Conservation (phyloP, 2,888 invertebrate species). For the Chrysolina americana region DNA sequence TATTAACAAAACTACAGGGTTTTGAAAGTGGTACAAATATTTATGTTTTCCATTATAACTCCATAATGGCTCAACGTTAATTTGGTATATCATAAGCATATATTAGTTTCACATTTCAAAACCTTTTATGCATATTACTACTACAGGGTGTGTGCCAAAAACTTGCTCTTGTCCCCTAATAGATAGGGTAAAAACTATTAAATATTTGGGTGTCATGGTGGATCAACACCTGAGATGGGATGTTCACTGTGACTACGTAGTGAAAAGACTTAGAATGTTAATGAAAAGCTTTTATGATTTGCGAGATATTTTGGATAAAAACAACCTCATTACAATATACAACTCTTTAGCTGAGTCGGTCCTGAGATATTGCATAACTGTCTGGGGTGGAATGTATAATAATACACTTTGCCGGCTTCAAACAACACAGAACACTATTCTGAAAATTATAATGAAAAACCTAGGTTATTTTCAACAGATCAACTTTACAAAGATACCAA, state of each 20-base stretch:
- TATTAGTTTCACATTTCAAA: too few relatives aligned
- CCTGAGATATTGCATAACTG: constrained; percentile 22
- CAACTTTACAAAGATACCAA: neutral
- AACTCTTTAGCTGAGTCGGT: constrained; percentile 15
- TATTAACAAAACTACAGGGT: too few relatives aligned
- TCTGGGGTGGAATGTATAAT: constrained; percentile 24
- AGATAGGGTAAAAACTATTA: constrained; percentile 4
- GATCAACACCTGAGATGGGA: too few relatives aligned
- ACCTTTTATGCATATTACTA: too few relatives aligned
- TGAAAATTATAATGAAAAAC: neutral
- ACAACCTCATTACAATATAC: constrained; percentile 9
- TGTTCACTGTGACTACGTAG: neutral
- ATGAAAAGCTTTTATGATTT: constrained; percentile 9
- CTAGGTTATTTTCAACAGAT: neutral
- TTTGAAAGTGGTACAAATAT: too few relatives aligned
- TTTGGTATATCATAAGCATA: too few relatives aligned
- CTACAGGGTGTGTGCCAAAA: neutral
- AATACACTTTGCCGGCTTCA: constrained; percentile 9
- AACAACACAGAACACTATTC: neutral
- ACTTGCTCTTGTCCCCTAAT: constrained; percentile 8
- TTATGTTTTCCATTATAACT: too few relatives aligned
- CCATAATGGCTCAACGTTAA: too few relatives aligned
- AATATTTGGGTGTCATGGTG: too few relatives aligned
- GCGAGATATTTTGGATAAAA: constrained; percentile 22
- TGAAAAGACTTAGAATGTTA: constrained; percentile 6